These are phyloP conservation scores for Heliothis subflexa DNA, from an alignment of 1,140 invertebrate species.

Conservation along the genomic window DNA sequence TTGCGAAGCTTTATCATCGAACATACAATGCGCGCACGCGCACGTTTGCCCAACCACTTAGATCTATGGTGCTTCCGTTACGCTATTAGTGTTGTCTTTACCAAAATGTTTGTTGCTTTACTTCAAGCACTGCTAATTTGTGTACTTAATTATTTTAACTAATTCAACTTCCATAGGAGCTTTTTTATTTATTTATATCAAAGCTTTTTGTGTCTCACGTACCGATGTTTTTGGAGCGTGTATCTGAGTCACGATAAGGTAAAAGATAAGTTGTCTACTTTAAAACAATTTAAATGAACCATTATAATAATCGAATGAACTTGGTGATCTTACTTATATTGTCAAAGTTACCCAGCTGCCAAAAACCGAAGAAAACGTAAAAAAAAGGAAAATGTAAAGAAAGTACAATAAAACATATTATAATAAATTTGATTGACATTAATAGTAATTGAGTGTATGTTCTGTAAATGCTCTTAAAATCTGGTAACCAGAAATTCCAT, in stretches of 20 bases:
- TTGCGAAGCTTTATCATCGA: slow-evolving; percentile 81
- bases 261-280: slow-evolving; percentile 2
- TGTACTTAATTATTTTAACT: slow-evolving; percentile 31
- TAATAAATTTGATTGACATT: not conserved
- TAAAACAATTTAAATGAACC: not conserved
- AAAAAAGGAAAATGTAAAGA: not conserved
- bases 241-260: not conserved
- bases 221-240: not conserved
- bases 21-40: slow-evolving; percentile 68
- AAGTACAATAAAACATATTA: not conserved
- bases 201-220: not conserved
- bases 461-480: not conserved
- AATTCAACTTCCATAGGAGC: not conserved
- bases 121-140: slow-evolving; percentile 18
- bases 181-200: not conserved
- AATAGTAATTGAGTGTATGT: not conserved
- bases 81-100: slow-evolving; percentile 72
- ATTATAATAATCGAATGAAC: not conserved
- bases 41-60: slow-evolving; percentile 69
- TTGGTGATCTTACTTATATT: too few relatives aligned
- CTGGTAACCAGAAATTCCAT: slow-evolving; percentile 16
- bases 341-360: too few relatives aligned
- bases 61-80: slow-evolving; percentile 79
- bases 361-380: too few relatives aligned
- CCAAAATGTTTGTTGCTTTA: slow-evolving; percentile 69